A percentile compares a stretch with the other conserved stretches of the same genome.
Conservation (phyloP, 1,140 invertebrate species). For the Caenorhabditis inopinata region DNA sequence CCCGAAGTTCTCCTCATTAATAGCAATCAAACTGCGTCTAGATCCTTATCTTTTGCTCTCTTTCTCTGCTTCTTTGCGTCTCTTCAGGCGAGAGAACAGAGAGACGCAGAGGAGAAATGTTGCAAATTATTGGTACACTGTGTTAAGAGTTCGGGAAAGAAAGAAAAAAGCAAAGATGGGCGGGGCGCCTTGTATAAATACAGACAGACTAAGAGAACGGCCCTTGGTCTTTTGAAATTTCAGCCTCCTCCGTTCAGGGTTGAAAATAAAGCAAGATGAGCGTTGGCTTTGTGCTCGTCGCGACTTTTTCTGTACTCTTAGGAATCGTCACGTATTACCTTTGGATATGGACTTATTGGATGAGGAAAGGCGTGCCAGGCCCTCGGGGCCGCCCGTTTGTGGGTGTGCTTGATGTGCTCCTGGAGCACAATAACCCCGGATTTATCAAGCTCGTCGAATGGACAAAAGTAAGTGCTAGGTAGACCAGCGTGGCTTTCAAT, state of each 20-base stretch:
- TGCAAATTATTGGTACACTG: not conserved
- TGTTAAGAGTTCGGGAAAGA: not conserved
- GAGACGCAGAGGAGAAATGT: not conserved
- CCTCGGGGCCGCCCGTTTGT: not conserved
- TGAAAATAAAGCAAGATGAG: not conserved
- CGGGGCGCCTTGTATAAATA: constrained; percentile 17
- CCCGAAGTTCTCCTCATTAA: too few species aligned
- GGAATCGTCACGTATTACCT: not conserved
- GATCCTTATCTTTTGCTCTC: too few species aligned
- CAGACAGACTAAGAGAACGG: not conserved
- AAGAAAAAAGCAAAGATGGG: not conserved
- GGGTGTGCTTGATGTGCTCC: not conserved
- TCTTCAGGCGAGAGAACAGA: too few species aligned
- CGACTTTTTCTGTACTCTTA: not conserved
- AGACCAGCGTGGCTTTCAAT: too few species aligned
- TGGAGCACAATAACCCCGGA: not conserved
- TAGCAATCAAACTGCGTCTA: too few species aligned
- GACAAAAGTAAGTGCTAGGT: not conserved
- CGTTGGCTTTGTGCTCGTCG: not conserved
- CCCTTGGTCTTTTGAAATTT: not conserved
- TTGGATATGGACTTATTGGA: constrained; percentile 10
- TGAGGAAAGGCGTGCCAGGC: not conserved
- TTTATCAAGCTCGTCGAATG: not conserved
- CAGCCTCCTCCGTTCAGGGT: too few species aligned
- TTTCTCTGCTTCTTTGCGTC: too few species aligned